Percentiles rank a stretch among this genome's conserved stretches.
Conservation (phyloP, 2,113 vertebrate genomes). For the Propithecus coquereli region DNA sequence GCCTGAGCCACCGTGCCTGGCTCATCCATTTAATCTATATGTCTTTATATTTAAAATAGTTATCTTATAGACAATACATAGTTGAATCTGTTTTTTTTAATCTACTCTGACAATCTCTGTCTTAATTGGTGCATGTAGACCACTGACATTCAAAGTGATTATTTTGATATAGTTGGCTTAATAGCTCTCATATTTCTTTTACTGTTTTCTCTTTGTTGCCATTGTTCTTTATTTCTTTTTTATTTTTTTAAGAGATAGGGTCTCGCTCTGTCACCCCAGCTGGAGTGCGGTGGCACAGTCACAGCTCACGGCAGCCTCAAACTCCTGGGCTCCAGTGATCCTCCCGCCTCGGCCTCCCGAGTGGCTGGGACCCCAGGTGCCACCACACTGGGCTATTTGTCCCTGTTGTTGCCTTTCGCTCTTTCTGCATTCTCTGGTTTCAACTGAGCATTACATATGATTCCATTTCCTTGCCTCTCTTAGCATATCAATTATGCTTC, state of each 20-base stretch:
- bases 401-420: background rate
- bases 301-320: too few relatives aligned
- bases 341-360: too few relatives aligned
- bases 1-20: too few relatives aligned
- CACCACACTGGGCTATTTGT: background rate
- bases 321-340: too few relatives aligned
- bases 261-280: too few relatives aligned
- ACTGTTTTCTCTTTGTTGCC: background rate
- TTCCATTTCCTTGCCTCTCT: background rate
- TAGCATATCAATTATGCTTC: background rate
- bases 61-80: too few relatives aligned
- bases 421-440: background rate
- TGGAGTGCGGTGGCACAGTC: too few relatives aligned
- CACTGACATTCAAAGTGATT: background rate
- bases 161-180: background rate
- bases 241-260: too few relatives aligned
- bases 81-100: background rate
- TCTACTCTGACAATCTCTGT: background rate
- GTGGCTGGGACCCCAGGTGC: too few relatives aligned
- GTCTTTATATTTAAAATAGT: too few relatives aligned
- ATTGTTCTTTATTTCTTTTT: background rate
- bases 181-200: background rate
- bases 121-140: background rate
- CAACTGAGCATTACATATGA: background rate
- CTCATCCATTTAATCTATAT: too few relatives aligned